These are phyloP conservation scores for Formica selysi DNA, from an alignment of 1,140 invertebrate species.

Conservation along the genomic window DNA sequence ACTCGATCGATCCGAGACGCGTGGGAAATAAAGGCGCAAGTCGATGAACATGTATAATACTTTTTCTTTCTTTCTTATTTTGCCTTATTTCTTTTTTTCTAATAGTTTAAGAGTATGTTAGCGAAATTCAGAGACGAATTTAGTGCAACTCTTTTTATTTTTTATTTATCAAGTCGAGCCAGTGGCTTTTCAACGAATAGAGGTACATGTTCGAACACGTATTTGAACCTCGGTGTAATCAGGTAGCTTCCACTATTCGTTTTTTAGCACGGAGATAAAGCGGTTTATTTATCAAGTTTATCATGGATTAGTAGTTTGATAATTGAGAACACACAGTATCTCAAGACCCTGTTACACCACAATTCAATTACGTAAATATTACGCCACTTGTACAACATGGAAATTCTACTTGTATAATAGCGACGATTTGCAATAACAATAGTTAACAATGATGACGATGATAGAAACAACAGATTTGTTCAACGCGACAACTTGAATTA, in stretches of 20 bases:
- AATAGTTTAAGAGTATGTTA: slow-evolving; percentile 64
- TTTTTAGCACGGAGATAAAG: slow-evolving; percentile 51
- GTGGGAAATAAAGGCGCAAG: slow-evolving; percentile 87
- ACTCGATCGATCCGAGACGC: slow-evolving; percentile 87
- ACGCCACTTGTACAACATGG: slow-evolving; percentile 79
- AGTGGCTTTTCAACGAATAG: slow-evolving; percentile 78
- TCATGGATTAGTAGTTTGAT: slow-evolving; percentile 21
- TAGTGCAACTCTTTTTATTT: slow-evolving; percentile 76
- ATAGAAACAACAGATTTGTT: slow-evolving; percentile 67
- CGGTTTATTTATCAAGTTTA: slow-evolving; percentile 29
- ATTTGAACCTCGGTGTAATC: slow-evolving; percentile 78
- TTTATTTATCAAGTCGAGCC: slow-evolving; percentile 82
- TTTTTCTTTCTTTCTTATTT: slow-evolving; percentile 78
- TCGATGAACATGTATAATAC: slow-evolving; percentile 83
- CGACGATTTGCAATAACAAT: slow-evolving; percentile 78
- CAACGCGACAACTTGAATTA: slow-evolving; percentile 60
- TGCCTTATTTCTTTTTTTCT: slow-evolving; percentile 51
- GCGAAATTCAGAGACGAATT: slow-evolving; percentile 72
- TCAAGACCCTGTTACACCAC: slow-evolving; percentile 73
- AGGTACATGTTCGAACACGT: slow-evolving; percentile 81
- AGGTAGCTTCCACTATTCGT: slow-evolving; percentile 58
- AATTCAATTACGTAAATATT: slow-evolving; percentile 77
- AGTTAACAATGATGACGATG: slow-evolving; percentile 73
- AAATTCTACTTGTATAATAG: slow-evolving; percentile 77
- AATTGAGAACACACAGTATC: slow-evolving; percentile 16